Evolutionary conservation across 2,113 vertebrate genomes (phyloP), one percentile per base, ranked within the genome.

Genomic region (Willisornis vidua): DNA sequence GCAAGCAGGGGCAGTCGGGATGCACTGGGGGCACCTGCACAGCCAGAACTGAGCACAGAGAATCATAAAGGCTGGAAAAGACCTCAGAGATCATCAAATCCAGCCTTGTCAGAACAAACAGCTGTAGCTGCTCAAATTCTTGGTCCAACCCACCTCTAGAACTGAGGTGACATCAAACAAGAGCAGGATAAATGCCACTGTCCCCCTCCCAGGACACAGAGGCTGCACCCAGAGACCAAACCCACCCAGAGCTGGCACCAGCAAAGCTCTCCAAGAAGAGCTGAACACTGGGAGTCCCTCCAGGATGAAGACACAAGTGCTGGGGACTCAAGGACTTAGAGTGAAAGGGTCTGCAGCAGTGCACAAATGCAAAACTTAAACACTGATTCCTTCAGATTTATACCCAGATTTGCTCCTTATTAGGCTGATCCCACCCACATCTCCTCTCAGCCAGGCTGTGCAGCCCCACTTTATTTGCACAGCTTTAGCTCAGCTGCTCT

Each of bases 1-100:
- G 11, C 19, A 3, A 37, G 45, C 61, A 26, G 46, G 0, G 7
- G 33, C 55, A 10, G 54, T 0, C 0, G 0, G 84, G 63, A 10
- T 4, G 48, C 26, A 2, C 23, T 0, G 22, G 54, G 1, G 25
- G 62, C 0, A 20, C 46, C 79, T 3, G 16, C 80, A 31, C 41
- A 19, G 74, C 43, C 45, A 15, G 37, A 18, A 33, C 26, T 5
- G 3, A 39, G 54, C 39, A 3, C 45, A 43, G 51, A 25, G 43
- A 12, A 10, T 6, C 25, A 35, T 0, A 51, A 33, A 45, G 4
- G 25, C 0, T 23, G 51, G 76, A 3, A 45, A 73, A 49, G 9
- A 12, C 7, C 31, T 16, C 76, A 24, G 25, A 14, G 19, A 22
- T 14, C 39, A 65, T 65, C 28, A 43, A 26, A 26, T 2, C 7